Percentiles rank a stretch among this genome's conserved stretches.
Conservation (phyloP, 2,797 vertebrate genomes). For the Bradypodion ventrale region DNA sequence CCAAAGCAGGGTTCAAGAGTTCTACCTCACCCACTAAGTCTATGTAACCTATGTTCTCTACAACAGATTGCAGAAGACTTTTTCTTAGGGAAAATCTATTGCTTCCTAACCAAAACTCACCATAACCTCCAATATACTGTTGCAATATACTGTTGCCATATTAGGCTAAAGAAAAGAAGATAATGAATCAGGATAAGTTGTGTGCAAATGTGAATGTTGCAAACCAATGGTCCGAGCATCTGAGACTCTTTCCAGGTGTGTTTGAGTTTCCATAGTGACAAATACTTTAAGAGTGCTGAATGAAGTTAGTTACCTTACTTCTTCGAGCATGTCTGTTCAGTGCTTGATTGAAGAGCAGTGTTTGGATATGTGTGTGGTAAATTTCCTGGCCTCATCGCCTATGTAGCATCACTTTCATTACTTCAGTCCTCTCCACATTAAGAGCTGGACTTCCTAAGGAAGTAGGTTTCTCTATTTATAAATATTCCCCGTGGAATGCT, state of each 20-base stretch:
- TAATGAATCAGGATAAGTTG: no score
- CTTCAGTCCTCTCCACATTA: background rate
- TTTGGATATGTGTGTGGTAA: background rate
- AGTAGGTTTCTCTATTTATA: background rate
- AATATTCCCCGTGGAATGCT: background rate
- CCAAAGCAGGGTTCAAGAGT: no score
- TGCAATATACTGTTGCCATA: no score
- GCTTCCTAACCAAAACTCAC: no score
- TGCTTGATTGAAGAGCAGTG: background rate
- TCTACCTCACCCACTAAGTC: no score
- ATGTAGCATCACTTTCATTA: background rate
- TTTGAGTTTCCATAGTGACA: background rate
- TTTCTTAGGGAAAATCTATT: no score
- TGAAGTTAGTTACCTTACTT: background rate
- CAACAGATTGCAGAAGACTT: no score
- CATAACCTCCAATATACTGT: background rate
- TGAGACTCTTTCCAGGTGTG: background rate
- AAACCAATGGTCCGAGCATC: background rate
- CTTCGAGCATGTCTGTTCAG: background rate
- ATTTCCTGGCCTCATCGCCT: background rate
- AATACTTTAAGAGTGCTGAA: background rate
- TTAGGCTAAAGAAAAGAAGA: background rate
- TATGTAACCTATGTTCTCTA: no score
- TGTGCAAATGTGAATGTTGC: no score
- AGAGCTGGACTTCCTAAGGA: background rate